These are phyloP conservation scores for Triplophysa rosa DNA, from an alignment of 2,113 vertebrate genomes.

Conservation along the genomic window DNA sequence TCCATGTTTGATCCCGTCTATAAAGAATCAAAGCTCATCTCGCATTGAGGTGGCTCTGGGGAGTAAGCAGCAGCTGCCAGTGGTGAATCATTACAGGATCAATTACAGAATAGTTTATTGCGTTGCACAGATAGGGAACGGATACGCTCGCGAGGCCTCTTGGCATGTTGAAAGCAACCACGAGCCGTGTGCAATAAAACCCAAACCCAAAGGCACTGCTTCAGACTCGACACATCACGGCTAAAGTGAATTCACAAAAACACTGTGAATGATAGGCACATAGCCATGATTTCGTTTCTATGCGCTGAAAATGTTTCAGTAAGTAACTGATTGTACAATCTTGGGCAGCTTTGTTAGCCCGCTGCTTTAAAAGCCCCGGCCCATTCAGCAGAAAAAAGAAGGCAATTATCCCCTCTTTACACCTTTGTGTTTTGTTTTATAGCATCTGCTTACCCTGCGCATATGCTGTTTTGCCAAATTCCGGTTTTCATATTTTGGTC, in stretches of 20 bases:
- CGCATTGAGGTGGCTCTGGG: constrained; percentile 35
- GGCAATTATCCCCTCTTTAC: constrained; percentile 50
- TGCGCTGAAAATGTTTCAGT: constrained; percentile 61
- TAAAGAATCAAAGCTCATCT: constrained; percentile 45
- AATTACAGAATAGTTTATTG: constrained; percentile 56
- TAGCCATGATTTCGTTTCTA: constrained; percentile 67
- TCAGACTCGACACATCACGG: constrained; percentile 58
- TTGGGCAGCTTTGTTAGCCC: constrained; percentile 53
- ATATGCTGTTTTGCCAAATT: constrained; percentile 47
- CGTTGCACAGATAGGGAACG: constrained; percentile 44
- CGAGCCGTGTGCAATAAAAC: constrained; percentile 48
- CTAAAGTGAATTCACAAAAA: constrained; percentile 66
- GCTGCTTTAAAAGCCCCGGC: constrained; percentile 45
- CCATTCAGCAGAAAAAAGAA: constrained; percentile 46
- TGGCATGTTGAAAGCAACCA: constrained; percentile 48
- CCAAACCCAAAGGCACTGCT: constrained; percentile 52
- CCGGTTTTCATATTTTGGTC: constrained; percentile 30
- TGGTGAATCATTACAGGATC: constrained; percentile 12
- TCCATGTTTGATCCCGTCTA: constrained; percentile 28
- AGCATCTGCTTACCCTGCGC: constrained; percentile 10
- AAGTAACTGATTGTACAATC: constrained; percentile 59
- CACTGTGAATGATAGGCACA: constrained; percentile 62
- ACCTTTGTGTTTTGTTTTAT: constrained; percentile 16
- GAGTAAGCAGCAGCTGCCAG: constrained; percentile 34
- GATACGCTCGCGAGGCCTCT: constrained; percentile 36